phyloP scores from a whole-genome alignment of 1,140 invertebrate species.

The Arctopsyche grandis region DNA sequence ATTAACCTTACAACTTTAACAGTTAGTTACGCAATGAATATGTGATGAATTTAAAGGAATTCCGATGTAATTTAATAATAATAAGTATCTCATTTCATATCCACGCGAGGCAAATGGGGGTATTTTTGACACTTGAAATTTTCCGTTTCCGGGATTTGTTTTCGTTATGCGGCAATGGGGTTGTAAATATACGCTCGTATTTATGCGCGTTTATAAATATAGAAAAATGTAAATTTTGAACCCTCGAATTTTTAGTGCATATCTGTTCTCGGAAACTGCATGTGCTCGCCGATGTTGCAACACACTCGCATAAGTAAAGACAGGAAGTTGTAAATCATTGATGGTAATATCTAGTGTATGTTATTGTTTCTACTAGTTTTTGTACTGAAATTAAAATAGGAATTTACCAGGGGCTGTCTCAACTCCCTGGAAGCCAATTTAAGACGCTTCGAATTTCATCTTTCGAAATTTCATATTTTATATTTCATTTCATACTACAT shows the following conservation, averaged over 20 bases:
- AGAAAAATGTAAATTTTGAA: constrained; percentile 48
- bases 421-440: neutral
- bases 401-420: constrained; percentile 31
- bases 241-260: neutral
- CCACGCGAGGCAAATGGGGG: constrained; percentile 59
- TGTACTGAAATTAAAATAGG: constrained; percentile 42
- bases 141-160: constrained; percentile 61
- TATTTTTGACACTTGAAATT: constrained; percentile 63
- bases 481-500: too few relatives aligned
- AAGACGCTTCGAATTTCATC: too few relatives aligned
- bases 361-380: constrained; percentile 51
- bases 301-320: constrained; percentile 39
- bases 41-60: neutral
- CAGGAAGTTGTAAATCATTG: constrained; percentile 54
- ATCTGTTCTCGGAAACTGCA: constrained; percentile 31
- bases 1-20: neutral
- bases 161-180: constrained; percentile 43
- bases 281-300: constrained; percentile 1
- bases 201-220: constrained; percentile 43
- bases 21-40: neutral
- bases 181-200: neutral
- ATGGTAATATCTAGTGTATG: constrained; percentile 50
- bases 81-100: neutral
- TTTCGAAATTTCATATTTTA: too few relatives aligned
- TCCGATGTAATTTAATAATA: neutral